Percentiles rank a stretch among this genome's conserved stretches.
Conservation (phyloP, 2,113 vertebrate species). For the Numida meleagris region DNA sequence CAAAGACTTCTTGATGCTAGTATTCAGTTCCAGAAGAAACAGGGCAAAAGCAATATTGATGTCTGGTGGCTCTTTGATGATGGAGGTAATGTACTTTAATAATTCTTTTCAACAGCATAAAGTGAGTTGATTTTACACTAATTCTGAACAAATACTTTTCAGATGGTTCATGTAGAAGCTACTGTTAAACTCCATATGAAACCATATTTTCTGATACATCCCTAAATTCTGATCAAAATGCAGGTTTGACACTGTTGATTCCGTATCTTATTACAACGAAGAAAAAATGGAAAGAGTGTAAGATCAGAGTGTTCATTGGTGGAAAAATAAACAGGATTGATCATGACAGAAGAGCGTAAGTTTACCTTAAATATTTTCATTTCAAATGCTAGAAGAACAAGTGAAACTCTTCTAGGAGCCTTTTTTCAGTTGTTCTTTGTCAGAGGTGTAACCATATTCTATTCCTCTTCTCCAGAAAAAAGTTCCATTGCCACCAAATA, state of each 20-base stretch:
- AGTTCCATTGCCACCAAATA: rapidly evolving
- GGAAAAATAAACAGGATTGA: conserved; percentile 97
- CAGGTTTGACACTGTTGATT: conserved; percentile 93
- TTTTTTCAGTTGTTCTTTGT: not conserved
- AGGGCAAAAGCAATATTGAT: conserved; percentile 96
- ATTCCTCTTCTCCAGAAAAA: not conserved
- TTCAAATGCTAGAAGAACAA: not conserved
- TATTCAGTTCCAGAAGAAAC: conserved; percentile 93
- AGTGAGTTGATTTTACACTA: not conserved
- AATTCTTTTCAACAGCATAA: too few relatives aligned
- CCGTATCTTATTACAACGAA: conserved; percentile 94
- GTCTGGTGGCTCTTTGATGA: conserved; percentile 99
- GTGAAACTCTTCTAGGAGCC: not conserved
- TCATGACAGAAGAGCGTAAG: conserved; percentile 97
- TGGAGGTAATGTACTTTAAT: conserved; percentile 85
- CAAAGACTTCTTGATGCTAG: conserved; percentile 95
- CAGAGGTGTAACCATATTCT: not conserved
- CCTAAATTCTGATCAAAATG: conserved; percentile 16
- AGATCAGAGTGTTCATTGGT: conserved; percentile 86
- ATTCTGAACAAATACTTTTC: not conserved
- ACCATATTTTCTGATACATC: not conserved
- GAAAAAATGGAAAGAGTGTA: conserved; percentile 86
- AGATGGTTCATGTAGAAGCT: not conserved
- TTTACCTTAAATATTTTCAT: not conserved
- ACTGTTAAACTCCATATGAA: not conserved